Percentiles rank a stretch among this genome's conserved stretches.
Evolutionary conservation across 2,113 vertebrate genomes (phyloP).

Genomic region (Andinoacara biseriatus): DNA sequence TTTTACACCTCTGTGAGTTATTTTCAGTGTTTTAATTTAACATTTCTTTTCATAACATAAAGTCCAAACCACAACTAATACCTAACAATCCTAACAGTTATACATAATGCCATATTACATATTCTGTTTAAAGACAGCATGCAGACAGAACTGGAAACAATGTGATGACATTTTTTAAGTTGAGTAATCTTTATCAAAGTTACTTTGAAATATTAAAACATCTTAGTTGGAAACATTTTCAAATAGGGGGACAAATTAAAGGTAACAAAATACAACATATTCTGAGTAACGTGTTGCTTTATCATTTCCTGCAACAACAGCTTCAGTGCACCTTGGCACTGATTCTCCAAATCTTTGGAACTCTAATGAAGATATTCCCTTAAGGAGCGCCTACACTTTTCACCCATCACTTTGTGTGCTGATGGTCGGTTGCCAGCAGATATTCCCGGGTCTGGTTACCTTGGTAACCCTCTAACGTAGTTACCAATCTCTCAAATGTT

Average conservation of each 20-base stretch:
- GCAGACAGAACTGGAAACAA: too few species aligned
- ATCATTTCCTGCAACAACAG: not conserved
- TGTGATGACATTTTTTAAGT: not conserved
- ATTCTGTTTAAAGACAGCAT: too few species aligned
- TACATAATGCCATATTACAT: not conserved
- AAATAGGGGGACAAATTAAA: too few species aligned
- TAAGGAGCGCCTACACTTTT: not conserved
- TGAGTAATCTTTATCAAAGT: not conserved
- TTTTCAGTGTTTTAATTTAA: not conserved
- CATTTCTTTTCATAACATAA: not conserved
- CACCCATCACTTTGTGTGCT: not conserved
- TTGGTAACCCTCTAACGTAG: not conserved
- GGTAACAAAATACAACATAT: too few species aligned
- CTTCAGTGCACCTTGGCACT: too few species aligned
- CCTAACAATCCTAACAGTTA: not conserved
- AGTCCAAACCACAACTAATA: not conserved
- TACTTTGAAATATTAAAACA: too few species aligned
- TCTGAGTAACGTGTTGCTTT: not conserved
- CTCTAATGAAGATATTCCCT: not conserved
- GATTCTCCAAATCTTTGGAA: too few species aligned
- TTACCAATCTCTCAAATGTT: not conserved
- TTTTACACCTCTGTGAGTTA: not conserved
- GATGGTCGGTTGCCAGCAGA: not conserved
- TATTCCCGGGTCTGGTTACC: not conserved
- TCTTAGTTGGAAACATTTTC: too few species aligned